Percentiles rank a stretch among this genome's conserved stretches.
phyloP scores from a whole-genome alignment of 2,797 vertebrate species.

The Centroberyx gerrardi region DNA sequence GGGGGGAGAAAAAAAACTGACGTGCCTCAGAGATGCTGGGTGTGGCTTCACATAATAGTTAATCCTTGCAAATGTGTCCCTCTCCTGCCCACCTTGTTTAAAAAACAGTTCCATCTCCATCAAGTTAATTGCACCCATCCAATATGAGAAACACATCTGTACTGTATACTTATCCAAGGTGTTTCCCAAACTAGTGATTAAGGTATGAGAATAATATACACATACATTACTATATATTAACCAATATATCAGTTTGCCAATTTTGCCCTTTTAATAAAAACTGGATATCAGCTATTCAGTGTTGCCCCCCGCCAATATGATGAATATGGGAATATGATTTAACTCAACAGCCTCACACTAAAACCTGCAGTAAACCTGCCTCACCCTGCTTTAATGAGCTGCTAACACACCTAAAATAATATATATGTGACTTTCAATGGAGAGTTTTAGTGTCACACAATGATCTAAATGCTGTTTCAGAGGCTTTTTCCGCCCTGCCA shows the following conservation, averaged over 20 bases:
- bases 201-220: too few species aligned
- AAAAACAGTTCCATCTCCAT: background rate
- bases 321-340: conserved; percentile 46
- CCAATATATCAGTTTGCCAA: too few species aligned
- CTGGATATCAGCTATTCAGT: too few species aligned
- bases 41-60: background rate
- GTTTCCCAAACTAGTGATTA: background rate
- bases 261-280: too few species aligned
- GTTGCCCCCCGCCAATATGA: background rate
- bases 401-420: conserved; percentile 23
- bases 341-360: conserved; percentile 31
- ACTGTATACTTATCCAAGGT: background rate
- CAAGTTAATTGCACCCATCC: background rate
- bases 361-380: conserved; percentile 46
- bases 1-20: background rate
- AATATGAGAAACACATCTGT: background rate
- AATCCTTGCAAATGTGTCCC: conserved; percentile 12
- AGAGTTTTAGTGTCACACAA: background rate
- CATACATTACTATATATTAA: too few species aligned
- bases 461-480: background rate
- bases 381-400: conserved; percentile 18
- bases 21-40: conserved; percentile 1
- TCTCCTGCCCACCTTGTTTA: background rate
- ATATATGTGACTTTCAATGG: background rate
- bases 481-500: background rate